A percentile compares a stretch with the other conserved stretches of the same genome.
phyloP scores from a whole-genome alignment of 2,888 invertebrate genomes.

The Oithona nana region DNA sequence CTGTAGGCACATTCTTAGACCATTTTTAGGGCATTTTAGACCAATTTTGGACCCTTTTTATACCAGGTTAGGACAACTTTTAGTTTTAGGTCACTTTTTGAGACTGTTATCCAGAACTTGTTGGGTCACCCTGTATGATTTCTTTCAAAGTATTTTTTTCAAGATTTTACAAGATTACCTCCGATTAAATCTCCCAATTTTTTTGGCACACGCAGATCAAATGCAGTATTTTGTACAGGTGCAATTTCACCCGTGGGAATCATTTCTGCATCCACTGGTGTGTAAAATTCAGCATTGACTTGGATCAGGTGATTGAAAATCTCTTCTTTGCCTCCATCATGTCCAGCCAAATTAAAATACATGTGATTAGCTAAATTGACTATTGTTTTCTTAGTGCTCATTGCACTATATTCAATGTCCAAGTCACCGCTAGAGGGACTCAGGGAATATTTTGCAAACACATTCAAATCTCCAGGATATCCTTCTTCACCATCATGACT shows the following conservation, averaged over 20 bases:
- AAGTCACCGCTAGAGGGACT: background rate
- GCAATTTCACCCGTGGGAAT: constrained; percentile 53
- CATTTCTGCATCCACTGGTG: constrained; percentile 45
- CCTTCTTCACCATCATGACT: background rate
- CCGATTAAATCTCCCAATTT: background rate
- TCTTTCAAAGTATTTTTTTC: no score
- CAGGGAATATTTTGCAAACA: background rate
- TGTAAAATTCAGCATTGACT: constrained; percentile 56
- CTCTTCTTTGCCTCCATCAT: background rate
- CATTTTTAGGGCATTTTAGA: no score
- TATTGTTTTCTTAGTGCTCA: background rate
- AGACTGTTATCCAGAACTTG: background rate
- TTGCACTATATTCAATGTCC: background rate
- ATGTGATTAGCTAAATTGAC: constrained; percentile 9
- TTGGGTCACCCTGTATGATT: background rate
- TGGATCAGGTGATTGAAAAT: constrained; percentile 40
- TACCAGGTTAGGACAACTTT: no score
- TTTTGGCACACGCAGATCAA: constrained; percentile 39
- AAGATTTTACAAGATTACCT: no score
- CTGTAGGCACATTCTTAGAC: no score
- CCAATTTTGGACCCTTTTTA: no score
- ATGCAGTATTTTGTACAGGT: constrained; percentile 46
- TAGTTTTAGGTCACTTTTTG: no score
- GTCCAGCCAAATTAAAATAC: constrained; percentile 6
- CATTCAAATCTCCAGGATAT: background rate